A percentile compares a stretch with the other conserved stretches of the same genome.
Conservation (phyloP, 2,797 vertebrate genomes). For the Chloroceryle amazona region DNA sequence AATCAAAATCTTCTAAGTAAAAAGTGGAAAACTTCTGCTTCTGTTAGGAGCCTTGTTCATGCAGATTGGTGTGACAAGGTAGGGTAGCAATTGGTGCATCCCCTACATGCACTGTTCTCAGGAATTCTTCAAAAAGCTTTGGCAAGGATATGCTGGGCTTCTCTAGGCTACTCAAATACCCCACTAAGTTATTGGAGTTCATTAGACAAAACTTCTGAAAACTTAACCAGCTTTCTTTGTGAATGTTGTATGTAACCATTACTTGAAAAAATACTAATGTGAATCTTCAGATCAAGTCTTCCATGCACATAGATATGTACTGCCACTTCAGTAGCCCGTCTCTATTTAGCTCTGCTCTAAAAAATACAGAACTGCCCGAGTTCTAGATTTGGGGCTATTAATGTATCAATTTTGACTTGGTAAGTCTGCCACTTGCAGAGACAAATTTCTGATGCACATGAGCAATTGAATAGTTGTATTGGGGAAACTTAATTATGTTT, state of each 20-base stretch:
- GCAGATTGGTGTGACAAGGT: background rate
- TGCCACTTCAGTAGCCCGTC: background rate
- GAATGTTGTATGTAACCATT: background rate
- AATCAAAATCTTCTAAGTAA: background rate
- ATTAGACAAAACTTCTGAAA: background rate
- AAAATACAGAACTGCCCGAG: background rate
- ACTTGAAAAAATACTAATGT: background rate
- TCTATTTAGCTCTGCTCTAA: background rate
- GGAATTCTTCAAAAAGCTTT: background rate
- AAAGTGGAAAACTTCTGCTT: background rate
- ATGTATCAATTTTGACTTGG: fast-evolving
- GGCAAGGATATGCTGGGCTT: background rate
- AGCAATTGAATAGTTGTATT: background rate
- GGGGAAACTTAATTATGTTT: background rate
- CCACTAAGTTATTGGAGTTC: background rate
- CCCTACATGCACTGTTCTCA: background rate
- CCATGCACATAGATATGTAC: fast-evolving
- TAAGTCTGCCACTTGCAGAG: background rate
- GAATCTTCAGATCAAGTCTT: background rate
- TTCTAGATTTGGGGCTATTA: background rate
- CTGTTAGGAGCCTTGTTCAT: background rate
- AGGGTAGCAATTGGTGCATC: background rate
- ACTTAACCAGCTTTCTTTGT: background rate
- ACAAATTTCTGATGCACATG: background rate
- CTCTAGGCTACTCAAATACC: background rate